Evolutionary conservation across 2,888 invertebrate genomes (phyloP).

Genomic region (Sepioteuthis lessoniana): DNA sequence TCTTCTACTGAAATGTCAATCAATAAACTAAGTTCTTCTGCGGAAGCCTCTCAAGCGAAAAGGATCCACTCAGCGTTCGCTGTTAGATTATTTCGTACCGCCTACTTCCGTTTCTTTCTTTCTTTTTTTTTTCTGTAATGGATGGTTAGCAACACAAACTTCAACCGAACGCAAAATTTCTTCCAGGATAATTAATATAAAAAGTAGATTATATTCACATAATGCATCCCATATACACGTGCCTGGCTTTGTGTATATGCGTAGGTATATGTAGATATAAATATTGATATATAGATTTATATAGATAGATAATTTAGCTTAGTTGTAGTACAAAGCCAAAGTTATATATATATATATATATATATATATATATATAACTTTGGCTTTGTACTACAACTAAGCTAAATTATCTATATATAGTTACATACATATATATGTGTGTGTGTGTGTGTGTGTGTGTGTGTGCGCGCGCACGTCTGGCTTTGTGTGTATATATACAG

Average conservation of each 20-base stretch:
- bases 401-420: not conserved
- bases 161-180: not conserved
- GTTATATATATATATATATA: not conserved
- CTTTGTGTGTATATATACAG: no score
- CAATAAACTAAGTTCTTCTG: not conserved
- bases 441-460: no score
- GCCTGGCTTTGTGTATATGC: no score
- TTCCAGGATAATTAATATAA: not conserved
- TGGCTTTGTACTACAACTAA: no score
- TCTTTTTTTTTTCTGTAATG: not conserved
- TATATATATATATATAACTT: not conserved
- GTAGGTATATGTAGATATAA: no score
- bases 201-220: not conserved
- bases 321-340: no score
- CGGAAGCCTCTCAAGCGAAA: not conserved
- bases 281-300: not conserved
- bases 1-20: not conserved
- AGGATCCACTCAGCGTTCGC: slow-evolving; percentile 3
- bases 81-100: not conserved
- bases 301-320: not conserved
- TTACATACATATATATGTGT: not conserved
- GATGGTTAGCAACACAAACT: not conserved
- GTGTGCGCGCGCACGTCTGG: no score
- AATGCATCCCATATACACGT: not conserved
- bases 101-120: not conserved